Conservation (phyloP, 2,888 invertebrate species). For the Rhagonycha lutea region DNA sequence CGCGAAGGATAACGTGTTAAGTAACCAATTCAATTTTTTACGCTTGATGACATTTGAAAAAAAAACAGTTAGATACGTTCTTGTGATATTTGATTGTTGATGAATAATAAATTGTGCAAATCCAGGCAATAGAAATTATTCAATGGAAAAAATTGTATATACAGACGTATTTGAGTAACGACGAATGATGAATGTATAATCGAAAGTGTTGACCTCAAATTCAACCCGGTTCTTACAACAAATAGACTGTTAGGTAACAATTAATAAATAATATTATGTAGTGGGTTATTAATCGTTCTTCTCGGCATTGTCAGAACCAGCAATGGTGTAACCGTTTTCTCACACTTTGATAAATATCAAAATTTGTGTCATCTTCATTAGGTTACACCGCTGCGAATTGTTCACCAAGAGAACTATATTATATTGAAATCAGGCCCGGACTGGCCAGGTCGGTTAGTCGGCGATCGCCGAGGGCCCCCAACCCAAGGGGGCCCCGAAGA, state of each 20-base stretch:
- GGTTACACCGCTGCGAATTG: background rate
- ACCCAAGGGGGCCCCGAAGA: too few species aligned
- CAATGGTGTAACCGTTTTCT: background rate
- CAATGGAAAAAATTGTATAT: background rate
- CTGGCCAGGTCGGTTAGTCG: too few species aligned
- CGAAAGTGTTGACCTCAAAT: conserved; percentile 20
- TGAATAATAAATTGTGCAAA: background rate
- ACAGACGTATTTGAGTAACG: background rate
- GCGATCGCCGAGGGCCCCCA: too few species aligned
- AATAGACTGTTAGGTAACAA: background rate
- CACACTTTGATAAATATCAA: background rate
- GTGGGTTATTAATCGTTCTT: background rate
- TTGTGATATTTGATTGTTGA: background rate
- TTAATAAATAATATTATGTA: background rate
- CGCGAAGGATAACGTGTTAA: background rate
- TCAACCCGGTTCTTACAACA: background rate
- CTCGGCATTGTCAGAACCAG: background rate
- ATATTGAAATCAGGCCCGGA: too few species aligned
- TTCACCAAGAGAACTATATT: background rate
- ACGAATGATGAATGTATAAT: conserved; percentile 1
- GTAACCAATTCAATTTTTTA: background rate
- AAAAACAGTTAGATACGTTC: background rate
- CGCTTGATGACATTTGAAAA: background rate
- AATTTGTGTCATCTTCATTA: background rate
- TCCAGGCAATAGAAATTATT: background rate